Evolutionary conservation across 2,113 vertebrate species (phyloP).

Genomic region (Gracilinanus agilis): DNA sequence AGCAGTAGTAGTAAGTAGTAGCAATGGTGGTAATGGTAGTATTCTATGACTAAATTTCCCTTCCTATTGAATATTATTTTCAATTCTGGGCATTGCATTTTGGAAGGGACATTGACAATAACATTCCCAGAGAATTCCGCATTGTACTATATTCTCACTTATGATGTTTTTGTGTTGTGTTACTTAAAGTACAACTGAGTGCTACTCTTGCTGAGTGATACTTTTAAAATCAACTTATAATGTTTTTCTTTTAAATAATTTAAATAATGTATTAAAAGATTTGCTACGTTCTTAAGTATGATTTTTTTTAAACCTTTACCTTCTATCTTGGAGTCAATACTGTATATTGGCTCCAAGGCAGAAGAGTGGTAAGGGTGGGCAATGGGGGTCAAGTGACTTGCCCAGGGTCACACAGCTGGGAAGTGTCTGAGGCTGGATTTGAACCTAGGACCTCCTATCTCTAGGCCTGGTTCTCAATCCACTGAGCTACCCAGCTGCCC

Average conservation of each 20-base stretch:
- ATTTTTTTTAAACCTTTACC: too few species aligned
- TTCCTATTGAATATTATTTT: not conserved
- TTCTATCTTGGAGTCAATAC: too few species aligned
- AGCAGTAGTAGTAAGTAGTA: not conserved
- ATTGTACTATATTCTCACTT: not conserved
- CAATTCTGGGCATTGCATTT: not conserved
- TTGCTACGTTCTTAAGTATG: not conserved
- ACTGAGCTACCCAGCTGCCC: too few species aligned
- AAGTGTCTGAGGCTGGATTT: too few species aligned
- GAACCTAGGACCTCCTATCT: too few species aligned
- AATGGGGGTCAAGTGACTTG: too few species aligned
- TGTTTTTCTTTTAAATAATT: conserved; percentile 20
- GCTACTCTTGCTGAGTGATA: not conserved
- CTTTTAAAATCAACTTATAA: conserved; percentile 3
- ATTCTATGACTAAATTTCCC: not conserved
- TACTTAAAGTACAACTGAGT: not conserved
- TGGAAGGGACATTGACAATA: not conserved
- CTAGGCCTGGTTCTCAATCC: too few species aligned
- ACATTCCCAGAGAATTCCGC: not conserved
- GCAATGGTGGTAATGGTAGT: not conserved
- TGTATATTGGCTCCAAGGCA: too few species aligned
- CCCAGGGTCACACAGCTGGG: too few species aligned
- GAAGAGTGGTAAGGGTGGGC: too few species aligned
- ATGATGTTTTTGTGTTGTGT: not conserved
- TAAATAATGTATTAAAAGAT: conserved; percentile 1